Percentiles rank a stretch among this genome's conserved stretches.
Evolutionary conservation across 2,113 vertebrate species (phyloP).

Genomic region (human): DNA sequence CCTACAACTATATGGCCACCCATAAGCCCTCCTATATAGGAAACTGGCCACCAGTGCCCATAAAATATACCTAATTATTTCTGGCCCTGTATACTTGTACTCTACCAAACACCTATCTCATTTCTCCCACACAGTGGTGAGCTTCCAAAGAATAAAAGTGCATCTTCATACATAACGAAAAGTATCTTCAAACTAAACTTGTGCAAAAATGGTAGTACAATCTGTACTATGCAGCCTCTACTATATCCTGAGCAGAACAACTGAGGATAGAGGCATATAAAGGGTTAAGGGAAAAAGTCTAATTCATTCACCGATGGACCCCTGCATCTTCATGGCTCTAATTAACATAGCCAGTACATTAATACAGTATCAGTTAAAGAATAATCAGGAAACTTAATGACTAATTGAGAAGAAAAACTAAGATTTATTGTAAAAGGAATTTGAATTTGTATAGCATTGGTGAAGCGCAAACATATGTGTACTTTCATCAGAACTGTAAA

Average conservation of each 20-base stretch:
- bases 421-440: constrained; percentile 43
- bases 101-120: not conserved
- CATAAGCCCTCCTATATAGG: not conserved
- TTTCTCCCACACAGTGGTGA: not conserved
- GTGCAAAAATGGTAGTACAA: not conserved
- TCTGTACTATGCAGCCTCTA: not conserved
- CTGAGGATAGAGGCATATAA: not conserved
- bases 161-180: not conserved
- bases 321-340: constrained; percentile 78
- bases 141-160: not conserved
- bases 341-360: constrained; percentile 81
- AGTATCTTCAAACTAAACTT: not conserved
- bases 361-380: constrained; percentile 79
- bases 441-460: constrained; percentile 65
- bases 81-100: not conserved
- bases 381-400: constrained; percentile 73
- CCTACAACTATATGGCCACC: not conserved
- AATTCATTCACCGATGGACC: constrained; percentile 78
- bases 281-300: constrained; percentile 57
- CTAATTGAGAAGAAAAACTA: constrained; percentile 52
- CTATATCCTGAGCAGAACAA: not conserved
- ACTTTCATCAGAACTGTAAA: not conserved
- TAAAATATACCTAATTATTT: not conserved
- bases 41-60: not conserved
- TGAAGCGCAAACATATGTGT: not conserved